These are phyloP conservation scores for Limnephilus rhombicus DNA, from an alignment of 2,888 invertebrate species.

Conservation along the genomic window DNA sequence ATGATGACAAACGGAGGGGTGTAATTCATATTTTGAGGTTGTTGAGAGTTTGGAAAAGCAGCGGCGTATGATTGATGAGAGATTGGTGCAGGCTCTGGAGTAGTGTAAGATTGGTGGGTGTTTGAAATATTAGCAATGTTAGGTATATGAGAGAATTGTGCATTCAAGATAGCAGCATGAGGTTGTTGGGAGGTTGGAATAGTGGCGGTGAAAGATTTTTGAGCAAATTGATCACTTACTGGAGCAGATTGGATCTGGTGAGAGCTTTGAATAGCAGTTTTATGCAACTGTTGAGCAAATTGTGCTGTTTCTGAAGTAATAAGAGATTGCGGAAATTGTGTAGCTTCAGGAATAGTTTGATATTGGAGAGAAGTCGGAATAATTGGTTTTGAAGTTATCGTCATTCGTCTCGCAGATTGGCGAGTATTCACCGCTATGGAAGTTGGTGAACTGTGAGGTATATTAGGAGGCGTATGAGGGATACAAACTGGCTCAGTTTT, in stretches of 20 bases:
- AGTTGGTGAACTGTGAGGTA: neutral
- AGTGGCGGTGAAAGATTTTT: neutral
- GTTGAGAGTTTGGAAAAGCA: neutral
- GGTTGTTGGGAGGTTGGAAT: neutral
- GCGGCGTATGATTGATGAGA: neutral
- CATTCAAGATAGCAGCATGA: neutral
- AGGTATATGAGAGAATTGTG: neutral
- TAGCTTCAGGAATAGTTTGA: neutral
- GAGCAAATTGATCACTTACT: neutral
- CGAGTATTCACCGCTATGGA: neutral
- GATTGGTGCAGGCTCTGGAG: neutral
- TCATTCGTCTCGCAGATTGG: neutral
- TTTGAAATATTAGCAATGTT: neutral
- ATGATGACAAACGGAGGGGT: neutral
- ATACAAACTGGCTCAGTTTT: neutral
- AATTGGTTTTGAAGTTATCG: neutral
- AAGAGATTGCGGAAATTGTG: neutral
- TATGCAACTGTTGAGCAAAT: neutral
- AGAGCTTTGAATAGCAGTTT: neutral
- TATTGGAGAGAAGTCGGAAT: neutral
- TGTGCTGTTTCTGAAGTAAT: neutral
- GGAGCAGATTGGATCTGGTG: neutral
- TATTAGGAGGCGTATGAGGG: neutral
- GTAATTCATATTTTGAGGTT: constrained; percentile 1
- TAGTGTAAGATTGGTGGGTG: neutral